Evolutionary conservation across 2,797 vertebrate species (phyloP).

Genomic region (Sebastes reedi): DNA sequence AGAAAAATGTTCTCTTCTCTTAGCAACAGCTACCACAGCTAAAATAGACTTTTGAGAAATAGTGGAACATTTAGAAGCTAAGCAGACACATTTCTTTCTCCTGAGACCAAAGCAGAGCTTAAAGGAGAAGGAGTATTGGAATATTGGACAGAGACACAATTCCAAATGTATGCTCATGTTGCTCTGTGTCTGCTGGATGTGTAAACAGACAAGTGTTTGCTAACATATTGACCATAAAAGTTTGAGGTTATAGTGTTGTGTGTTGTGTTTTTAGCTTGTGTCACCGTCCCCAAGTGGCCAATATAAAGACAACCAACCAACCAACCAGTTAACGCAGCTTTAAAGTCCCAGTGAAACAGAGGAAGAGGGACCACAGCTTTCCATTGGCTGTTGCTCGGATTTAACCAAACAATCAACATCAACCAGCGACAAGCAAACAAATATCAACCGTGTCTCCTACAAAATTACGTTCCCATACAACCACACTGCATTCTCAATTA

Average conservation of each 20-base stretch:
- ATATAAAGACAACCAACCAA: background rate
- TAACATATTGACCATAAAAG: background rate
- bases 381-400: too few species aligned
- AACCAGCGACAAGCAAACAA: too few species aligned
- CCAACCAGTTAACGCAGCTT: background rate
- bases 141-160: background rate
- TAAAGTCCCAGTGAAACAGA: background rate
- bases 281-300: background rate
- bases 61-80: too few species aligned
- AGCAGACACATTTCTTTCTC: too few species aligned
- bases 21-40: background rate
- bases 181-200: background rate
- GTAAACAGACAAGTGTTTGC: background rate
- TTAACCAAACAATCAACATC: too few species aligned
- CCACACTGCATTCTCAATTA: too few species aligned
- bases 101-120: background rate
- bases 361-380: background rate
- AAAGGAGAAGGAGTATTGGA: background rate
- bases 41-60: background rate
- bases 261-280: background rate
- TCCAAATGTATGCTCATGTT: background rate
- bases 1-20: background rate
- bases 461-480: too few species aligned
- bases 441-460: too few species aligned
- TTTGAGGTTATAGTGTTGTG: background rate